A percentile compares a stretch with the other conserved stretches of the same genome.
Conservation (phyloP, 2,797 vertebrate species). For the Coregonus ussuriensis region DNA sequence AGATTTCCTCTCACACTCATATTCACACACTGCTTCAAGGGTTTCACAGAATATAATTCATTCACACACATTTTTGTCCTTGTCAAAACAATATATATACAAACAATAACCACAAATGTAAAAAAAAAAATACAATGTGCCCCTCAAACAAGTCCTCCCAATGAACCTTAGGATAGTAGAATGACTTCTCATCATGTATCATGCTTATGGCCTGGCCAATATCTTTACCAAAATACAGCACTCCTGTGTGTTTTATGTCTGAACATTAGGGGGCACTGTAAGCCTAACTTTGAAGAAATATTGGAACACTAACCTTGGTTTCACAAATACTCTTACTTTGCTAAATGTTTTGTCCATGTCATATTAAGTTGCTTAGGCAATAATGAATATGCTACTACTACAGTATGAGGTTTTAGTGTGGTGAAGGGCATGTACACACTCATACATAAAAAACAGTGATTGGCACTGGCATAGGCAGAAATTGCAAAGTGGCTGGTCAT, state of each 20-base stretch:
- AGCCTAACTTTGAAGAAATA: slow-evolving; percentile 51
- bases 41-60: not conserved
- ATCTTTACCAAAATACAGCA: not conserved
- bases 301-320: slow-evolving; percentile 40
- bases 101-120: not conserved
- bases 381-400: too few species aligned
- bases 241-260: slow-evolving; percentile 13
- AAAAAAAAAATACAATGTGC: too few species aligned
- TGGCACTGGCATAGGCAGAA: too few species aligned
- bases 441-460: too few species aligned
- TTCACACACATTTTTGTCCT: too few species aligned
- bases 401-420: too few species aligned
- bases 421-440: too few species aligned
- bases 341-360: slow-evolving; percentile 47
- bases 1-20: slow-evolving; percentile 8
- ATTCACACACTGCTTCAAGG: not conserved
- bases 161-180: too few species aligned
- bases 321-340: not conserved
- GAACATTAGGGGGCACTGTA: slow-evolving; percentile 70
- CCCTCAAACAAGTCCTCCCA: too few species aligned
- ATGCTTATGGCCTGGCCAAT: not conserved
- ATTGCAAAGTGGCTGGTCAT: too few species aligned
- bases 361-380: not conserved
- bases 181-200: not conserved
- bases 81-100: not conserved